These are phyloP conservation scores for Adelosebastes latens DNA, from an alignment of 2,797 vertebrate species.

Conservation along the genomic window DNA sequence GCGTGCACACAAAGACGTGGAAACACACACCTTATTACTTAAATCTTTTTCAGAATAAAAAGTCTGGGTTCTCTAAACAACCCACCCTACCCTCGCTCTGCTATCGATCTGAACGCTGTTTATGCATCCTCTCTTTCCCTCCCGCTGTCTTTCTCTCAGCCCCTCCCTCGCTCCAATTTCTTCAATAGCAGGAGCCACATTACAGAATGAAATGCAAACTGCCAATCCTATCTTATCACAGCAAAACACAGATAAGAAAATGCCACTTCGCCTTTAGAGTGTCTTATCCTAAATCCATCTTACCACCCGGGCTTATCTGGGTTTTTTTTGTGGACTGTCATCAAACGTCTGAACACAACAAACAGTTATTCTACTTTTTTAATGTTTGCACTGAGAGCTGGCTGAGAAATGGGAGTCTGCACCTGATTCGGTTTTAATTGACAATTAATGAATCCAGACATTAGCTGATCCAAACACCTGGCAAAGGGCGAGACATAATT, in stretches of 20 bases:
- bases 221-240: constrained; percentile 30
- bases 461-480: constrained; percentile 68
- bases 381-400: constrained; percentile 22
- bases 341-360: constrained; percentile 26
- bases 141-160: not conserved
- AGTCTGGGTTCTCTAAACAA: constrained; percentile 40
- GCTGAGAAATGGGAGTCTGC: constrained; percentile 22
- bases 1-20: not conserved
- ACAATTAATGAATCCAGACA: constrained; percentile 73
- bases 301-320: constrained; percentile 1
- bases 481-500: constrained; percentile 63
- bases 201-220: constrained; percentile 38
- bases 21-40: constrained; percentile 45
- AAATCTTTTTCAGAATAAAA: constrained; percentile 26
- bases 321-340: not conserved
- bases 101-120: constrained; percentile 33
- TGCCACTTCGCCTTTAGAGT: constrained; percentile 17
- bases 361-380: constrained; percentile 26
- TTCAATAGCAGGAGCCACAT: constrained; percentile 15
- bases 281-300: constrained; percentile 33
- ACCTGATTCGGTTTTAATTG: constrained; percentile 65
- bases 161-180: not conserved
- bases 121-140: constrained; percentile 25
- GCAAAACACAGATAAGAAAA: constrained; percentile 39
- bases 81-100: constrained; percentile 5